Base-by-base conservation (phyloP, 2,888 invertebrate species). In the Mechanitis mazaeus region DNA sequence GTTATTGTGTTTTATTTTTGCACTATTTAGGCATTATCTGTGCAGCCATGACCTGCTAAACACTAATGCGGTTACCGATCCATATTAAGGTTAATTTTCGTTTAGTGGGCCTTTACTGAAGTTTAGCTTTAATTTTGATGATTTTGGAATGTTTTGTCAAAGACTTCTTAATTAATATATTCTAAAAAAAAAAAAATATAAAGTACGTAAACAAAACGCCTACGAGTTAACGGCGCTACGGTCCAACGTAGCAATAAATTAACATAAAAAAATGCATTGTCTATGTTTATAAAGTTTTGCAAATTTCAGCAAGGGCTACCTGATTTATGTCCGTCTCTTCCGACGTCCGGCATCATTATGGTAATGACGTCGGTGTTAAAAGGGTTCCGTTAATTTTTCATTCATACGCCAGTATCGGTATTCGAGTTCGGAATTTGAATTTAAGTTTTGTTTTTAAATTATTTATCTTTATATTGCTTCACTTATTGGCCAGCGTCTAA, bases 41-140 rank as follows among this genome's bases (percentile, higher is more conserved):
- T 72, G 72, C 68, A 76, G 70, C 72, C 75, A 73, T 84, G 82
- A 82, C 81, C 78, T 79, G 79, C 72, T 81, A 78, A 80, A 80
- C 79, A 80, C 78, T 83, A 84, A 81, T 74, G 73, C 64, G 79
- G 75, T 80, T 78, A 76, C 69, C 68, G 74, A 71, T 66, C 72
- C 75, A 76, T 76, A 79, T 77, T 78, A 74, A 70, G 72, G 79
- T 76, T 78, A 77, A 79, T 82, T 80, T 80, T 78, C 73, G 71
- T 73, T 74, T 73, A 75, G 76, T 74, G 67, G 71, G 67, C 71
- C 70, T 73, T 66, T 70, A 68, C 65, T 65, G 58, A n/a, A 56
- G 58, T 56, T 47, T 33, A 56, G 55, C 50, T 60, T 46, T 31
- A 50, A 28, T 50, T 50, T 50, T 11, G 50, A 50, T 9, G 50